Conservation (phyloP, 2,888 invertebrate genomes). For the Heliconius cydno region DNA sequence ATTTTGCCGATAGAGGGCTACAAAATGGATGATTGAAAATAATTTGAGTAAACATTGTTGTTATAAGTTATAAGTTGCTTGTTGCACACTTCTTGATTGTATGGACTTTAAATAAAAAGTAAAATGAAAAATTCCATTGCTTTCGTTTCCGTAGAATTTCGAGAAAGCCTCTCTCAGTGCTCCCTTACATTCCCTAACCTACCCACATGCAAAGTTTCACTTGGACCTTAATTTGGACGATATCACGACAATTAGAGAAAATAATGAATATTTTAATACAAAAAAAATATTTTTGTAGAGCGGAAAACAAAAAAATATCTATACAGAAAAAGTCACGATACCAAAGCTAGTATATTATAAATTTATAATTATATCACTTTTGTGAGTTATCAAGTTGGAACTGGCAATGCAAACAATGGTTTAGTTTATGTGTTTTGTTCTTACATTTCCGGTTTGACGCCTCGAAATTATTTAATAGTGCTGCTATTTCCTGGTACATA, state of each 20-base stretch:
- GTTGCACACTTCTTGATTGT: too few relatives aligned
- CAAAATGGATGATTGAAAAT: neutral
- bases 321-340: neutral
- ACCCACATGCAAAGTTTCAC: too few relatives aligned
- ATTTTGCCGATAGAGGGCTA: neutral
- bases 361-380: conserved; percentile 4
- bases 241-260: too few relatives aligned
- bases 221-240: too few relatives aligned
- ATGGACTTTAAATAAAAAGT: too few relatives aligned
- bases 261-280: too few relatives aligned
- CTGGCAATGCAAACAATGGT: conserved; percentile 3
- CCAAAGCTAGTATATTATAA: neutral
- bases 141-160: too few relatives aligned
- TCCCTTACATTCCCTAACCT: too few relatives aligned
- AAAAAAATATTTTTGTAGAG: neutral
- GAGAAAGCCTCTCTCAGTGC: too few relatives aligned
- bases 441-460: conserved; percentile 12
- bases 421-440: conserved; percentile 13
- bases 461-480: neutral
- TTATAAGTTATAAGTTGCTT: too few relatives aligned
- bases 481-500: neutral
- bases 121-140: too few relatives aligned
- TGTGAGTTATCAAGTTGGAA: conserved; percentile 20
- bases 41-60: neutral
- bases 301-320: neutral